A percentile compares a stretch with the other conserved stretches of the same genome.
Conservation (phyloP, 2,888 invertebrate genomes). For the Ochropleura plecta region DNA sequence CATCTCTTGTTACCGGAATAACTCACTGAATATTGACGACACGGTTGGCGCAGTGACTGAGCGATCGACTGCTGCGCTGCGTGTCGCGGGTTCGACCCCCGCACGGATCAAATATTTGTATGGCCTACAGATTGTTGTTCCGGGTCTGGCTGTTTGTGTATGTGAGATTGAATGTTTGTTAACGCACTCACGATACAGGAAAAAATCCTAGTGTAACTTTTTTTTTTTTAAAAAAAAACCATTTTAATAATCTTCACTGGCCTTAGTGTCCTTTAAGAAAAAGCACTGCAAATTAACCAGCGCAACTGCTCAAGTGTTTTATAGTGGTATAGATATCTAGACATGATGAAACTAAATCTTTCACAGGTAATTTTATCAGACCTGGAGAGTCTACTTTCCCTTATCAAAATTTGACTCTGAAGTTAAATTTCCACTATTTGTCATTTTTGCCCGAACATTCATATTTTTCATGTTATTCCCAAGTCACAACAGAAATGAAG, state of each 20-base stretch:
- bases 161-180: too few species aligned
- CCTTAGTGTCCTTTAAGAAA: not conserved
- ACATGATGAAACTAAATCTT: not conserved
- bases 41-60: too few species aligned
- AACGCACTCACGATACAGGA: too few species aligned
- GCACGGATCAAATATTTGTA: too few species aligned
- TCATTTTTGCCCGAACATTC: too few species aligned
- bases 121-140: too few species aligned
- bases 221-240: too few species aligned
- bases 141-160: too few species aligned
- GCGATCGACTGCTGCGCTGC: too few species aligned
- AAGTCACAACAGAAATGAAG: not conserved
- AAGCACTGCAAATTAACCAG: not conserved
- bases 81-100: too few species aligned
- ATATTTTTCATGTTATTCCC: not conserved
- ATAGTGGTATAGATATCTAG: not conserved
- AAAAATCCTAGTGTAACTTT: too few species aligned
- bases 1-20: not conserved
- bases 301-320: too few species aligned
- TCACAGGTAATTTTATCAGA: not conserved
- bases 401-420: not conserved
- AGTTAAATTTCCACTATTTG: not conserved
- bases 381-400: not conserved
- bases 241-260: not conserved
- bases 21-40: constrained; percentile 6